Evolutionary conservation across 2,888 invertebrate species (phyloP).

Genomic region (Hybos culiciformis): DNA sequence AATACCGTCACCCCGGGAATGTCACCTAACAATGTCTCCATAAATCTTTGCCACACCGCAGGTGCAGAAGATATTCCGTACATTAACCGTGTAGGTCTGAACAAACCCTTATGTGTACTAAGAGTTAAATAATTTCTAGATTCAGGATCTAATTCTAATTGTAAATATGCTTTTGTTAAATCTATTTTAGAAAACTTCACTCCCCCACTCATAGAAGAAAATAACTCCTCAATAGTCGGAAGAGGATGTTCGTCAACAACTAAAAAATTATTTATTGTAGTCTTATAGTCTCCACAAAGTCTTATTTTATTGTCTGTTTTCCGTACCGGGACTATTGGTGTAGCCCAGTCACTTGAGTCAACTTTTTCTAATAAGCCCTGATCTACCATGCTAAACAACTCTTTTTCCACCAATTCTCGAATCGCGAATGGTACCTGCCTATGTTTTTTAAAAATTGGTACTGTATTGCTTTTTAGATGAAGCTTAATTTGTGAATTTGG

Average conservation of each 20-base stretch:
- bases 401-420: slow-evolving; percentile 5
- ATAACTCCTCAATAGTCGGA: slow-evolving; percentile 18
- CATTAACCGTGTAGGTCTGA: slow-evolving; percentile 20
- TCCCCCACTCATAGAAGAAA: slow-evolving; percentile 17
- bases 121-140: slow-evolving; percentile 23
- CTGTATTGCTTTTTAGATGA: too few relatives aligned
- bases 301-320: slow-evolving; percentile 19
- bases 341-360: slow-evolving; percentile 21
- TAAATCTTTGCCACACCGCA: slow-evolving; percentile 22
- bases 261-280: slow-evolving; percentile 19
- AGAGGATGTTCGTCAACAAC: slow-evolving; percentile 19
- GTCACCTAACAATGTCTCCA: slow-evolving; percentile 19
- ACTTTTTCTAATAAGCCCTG: slow-evolving; percentile 11
- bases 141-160: slow-evolving; percentile 23
- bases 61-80: slow-evolving; percentile 25
- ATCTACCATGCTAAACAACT: slow-evolving; percentile 13
- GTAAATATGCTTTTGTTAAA: slow-evolving; percentile 24
- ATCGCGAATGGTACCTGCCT: too few relatives aligned
- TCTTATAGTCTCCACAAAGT: slow-evolving; percentile 17
- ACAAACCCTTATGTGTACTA: slow-evolving; percentile 26
- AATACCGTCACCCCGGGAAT: slow-evolving; percentile 20
- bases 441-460: neutral
- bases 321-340: slow-evolving; percentile 22
- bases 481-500: too few relatives aligned
- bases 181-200: slow-evolving; percentile 21